phyloP scores from a whole-genome alignment of 2,113 vertebrate genomes.

The Plestiodon gilberti region DNA sequence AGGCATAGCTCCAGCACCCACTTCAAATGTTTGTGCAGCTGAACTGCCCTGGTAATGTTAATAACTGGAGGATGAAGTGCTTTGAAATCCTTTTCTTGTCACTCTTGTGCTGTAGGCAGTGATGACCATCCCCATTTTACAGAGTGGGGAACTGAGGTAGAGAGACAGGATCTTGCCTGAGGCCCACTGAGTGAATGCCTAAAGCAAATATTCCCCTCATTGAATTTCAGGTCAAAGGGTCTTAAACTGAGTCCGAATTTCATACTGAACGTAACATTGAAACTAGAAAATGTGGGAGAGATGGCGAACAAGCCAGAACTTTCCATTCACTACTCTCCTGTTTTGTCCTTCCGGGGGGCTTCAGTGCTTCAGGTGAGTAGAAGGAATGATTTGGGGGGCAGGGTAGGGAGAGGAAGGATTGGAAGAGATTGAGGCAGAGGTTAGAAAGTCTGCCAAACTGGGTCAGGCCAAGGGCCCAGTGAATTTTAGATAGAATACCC shows the following conservation, averaged over 20 bases:
- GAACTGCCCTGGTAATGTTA: background rate
- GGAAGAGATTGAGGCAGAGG: background rate
- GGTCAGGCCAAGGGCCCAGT: no score
- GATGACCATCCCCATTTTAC: background rate
- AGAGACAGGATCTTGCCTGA: background rate
- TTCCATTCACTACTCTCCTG: conserved; percentile 9
- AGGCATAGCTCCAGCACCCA: no score
- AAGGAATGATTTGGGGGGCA: no score
- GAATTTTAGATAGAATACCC: no score
- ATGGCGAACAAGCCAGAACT: background rate
- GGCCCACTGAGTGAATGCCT: no score
- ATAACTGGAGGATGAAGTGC: background rate
- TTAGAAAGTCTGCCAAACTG: no score
- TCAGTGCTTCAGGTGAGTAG: conserved; percentile 24
- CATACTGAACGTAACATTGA: conserved; percentile 29
- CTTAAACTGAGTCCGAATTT: conserved; percentile 21
- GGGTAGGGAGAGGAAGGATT: background rate
- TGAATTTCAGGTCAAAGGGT: conserved; percentile 21
- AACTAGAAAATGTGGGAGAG: conserved; percentile 24
- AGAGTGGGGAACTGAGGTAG: background rate
- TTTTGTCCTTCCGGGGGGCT: conserved; percentile 19
- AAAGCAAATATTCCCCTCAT: background rate
- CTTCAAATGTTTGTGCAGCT: background rate
- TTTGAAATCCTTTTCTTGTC: background rate
- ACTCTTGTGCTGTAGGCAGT: background rate